Evolutionary conservation across 2,888 invertebrate species (phyloP).

Genomic region (Acutogordius australiensis): DNA sequence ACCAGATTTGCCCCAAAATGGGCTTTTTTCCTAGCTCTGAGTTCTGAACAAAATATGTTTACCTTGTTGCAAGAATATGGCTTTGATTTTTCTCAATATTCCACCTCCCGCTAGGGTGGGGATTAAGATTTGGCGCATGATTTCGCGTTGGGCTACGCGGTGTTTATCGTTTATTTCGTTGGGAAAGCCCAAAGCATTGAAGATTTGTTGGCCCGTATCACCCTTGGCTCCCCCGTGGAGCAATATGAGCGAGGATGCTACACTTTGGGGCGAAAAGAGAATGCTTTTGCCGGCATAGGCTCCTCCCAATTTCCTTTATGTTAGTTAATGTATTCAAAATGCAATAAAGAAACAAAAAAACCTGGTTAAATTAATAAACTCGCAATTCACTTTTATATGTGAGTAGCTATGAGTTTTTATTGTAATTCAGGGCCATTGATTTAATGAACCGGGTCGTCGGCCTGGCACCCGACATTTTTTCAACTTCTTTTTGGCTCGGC

Average conservation of each 20-base stretch:
- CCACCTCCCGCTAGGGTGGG: background rate
- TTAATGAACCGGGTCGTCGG: too few species aligned
- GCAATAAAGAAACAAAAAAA: too few species aligned
- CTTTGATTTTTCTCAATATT: background rate
- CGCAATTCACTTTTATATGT: too few species aligned
- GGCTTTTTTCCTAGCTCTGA: too few species aligned
- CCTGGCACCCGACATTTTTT: too few species aligned
- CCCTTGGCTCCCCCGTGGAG: background rate
- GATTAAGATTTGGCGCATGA: background rate
- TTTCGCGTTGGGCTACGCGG: background rate
- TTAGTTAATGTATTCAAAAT: too few species aligned
- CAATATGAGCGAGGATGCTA: background rate
- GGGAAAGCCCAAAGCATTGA: background rate
- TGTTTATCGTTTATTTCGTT: conserved; percentile 3
- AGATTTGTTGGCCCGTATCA: background rate
- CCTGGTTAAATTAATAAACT: too few species aligned
- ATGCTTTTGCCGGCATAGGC: background rate
- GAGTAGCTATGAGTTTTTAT: too few species aligned
- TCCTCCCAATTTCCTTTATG: background rate
- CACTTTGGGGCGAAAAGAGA: conserved; percentile 2
- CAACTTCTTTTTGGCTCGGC: too few species aligned
- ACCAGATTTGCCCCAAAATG: too few species aligned
- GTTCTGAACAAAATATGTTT: too few species aligned
- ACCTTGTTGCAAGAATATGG: background rate
- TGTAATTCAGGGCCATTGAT: too few species aligned